These are phyloP conservation scores for Callinectes sapidus DNA, from an alignment of 2,888 invertebrate genomes.

Conservation along the genomic window DNA sequence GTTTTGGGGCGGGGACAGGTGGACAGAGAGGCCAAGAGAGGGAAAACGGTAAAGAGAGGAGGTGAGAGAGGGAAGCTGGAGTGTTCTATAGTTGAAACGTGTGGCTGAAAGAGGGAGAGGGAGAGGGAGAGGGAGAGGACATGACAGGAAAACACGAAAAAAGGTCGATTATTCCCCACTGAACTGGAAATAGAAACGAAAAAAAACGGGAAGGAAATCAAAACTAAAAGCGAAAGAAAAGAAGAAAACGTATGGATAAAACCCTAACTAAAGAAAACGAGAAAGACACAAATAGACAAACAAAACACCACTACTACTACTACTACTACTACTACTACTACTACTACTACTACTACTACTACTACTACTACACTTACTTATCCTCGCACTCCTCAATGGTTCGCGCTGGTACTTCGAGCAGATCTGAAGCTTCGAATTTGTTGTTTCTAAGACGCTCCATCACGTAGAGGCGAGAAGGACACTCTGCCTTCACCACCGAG, in stretches of 20 bases:
- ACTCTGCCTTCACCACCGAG: conserved; percentile 77
- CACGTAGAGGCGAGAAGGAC: conserved; percentile 90
- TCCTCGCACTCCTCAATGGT: conserved; percentile 74
- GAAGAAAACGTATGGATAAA: neutral
- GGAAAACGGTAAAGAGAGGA: neutral
- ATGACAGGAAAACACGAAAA: neutral
- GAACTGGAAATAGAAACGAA: neutral
- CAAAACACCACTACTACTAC: too few relatives aligned
- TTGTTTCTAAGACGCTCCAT: conserved; percentile 85
- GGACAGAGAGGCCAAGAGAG: neutral
- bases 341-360: neutral
- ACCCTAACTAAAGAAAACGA: neutral
- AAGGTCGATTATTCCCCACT: neutral
- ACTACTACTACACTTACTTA: conserved; percentile 67
- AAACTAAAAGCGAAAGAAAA: neutral
- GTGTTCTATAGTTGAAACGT: too few relatives aligned
- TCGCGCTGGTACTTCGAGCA: conserved; percentile 39
- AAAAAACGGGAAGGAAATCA: too few relatives aligned
- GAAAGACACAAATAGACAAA: too few relatives aligned
- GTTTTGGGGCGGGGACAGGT: neutral
- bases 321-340: neutral
- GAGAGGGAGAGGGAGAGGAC: neutral
- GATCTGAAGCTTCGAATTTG: conserved; percentile 70
- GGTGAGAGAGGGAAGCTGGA: neutral
- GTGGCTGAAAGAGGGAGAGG: too few relatives aligned